Base-by-base conservation (phyloP, 2,113 vertebrate genomes). In the Phyllopteryx taeniolatus region DNA sequence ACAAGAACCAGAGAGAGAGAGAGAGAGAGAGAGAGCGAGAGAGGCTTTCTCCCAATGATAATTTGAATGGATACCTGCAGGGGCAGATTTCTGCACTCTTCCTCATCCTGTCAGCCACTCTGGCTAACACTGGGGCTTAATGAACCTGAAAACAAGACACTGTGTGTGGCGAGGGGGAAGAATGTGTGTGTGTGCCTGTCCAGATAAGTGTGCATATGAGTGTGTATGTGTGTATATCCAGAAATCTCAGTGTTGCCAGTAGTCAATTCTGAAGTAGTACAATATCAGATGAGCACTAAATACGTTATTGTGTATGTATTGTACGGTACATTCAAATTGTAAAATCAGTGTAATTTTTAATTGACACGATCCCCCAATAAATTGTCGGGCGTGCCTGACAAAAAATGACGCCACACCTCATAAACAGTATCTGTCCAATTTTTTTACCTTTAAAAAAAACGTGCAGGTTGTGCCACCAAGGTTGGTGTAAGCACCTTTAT, bases 61-160 rank as follows among this genome's bases (percentile, higher is more conserved):
- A 89, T 96, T 94, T 95, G 94, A 94, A 93, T 91, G 93, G 94
- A 95, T 94, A 95, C 95, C 94, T 96, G 96, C 96, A 92, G 95
- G 95, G 95, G 94, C 94, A 94, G 90, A 92, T 93, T 93, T 92
- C 93, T 90, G 92, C 83, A 90, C 90, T 89, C 93, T 93, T 93
- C 94, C 94, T 95, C 95, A 93, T 91, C 90, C 90, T 96, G 95
- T 96, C 96, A 97, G 92, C 94, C 94, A 94, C 91, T 94, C 94
- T 90, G 93, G 91, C 91, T 94, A 93, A 91, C 94, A 94, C 94
- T 94, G 94, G 90, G 93, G 94, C 94, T 97, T 97, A 97, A 96
- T 96, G 95, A 96, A 96, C 93, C 95, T 95, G 94, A 96, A 95
- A 96, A 94, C 91, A 93, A 94, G 93, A 93, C 86, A 79, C 85